Evolutionary conservation across 2,113 vertebrate genomes (phyloP).

Genomic region (Myrmecobius fasciatus): DNA sequence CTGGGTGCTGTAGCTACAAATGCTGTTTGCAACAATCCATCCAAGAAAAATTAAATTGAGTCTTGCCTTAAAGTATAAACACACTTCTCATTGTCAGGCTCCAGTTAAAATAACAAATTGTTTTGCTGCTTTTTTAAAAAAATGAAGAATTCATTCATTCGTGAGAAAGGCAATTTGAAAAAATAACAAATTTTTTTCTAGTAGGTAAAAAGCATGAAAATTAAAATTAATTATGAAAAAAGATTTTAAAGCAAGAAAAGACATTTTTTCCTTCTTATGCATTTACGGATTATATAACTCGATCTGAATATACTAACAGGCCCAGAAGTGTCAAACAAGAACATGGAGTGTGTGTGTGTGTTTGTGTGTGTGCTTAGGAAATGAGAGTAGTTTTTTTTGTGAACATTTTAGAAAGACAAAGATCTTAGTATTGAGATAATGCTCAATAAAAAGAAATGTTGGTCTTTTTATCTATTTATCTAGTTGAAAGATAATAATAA

Average conservation of each 20-base stretch:
- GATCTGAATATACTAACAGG: constrained; percentile 36
- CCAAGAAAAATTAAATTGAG: constrained; percentile 12
- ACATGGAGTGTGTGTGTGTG: constrained; percentile 35
- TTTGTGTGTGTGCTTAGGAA: constrained; percentile 17
- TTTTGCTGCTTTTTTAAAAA: background rate
- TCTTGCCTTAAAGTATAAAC: constrained; percentile 38
- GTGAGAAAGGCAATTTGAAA: constrained; percentile 44
- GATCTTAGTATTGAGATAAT: constrained; percentile 30
- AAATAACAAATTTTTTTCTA: constrained; percentile 58
- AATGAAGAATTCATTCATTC: constrained; percentile 34
- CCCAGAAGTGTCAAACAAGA: constrained; percentile 37
- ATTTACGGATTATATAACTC: constrained; percentile 17
- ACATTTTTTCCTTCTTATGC: constrained; percentile 13
- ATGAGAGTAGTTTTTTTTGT: background rate
- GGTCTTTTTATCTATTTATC: background rate
- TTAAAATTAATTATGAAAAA: constrained; percentile 45
- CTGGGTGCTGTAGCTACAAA: constrained; percentile 6
- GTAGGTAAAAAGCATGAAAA: constrained; percentile 54
- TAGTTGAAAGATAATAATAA: constrained; percentile 17
- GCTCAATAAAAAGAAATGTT: background rate
- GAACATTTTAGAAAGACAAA: constrained; percentile 17
- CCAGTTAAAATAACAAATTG: constrained; percentile 44
- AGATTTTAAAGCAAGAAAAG: constrained; percentile 54
- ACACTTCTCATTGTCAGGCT: background rate
- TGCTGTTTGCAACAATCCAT: background rate